phyloP scores from a whole-genome alignment of 2,113 vertebrate genomes.

The human (Homo sapiens) region GRCh38 chr15:85078001-85078500 shows the following conservation, averaged over 20 bases:
- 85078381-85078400: too few relatives aligned
- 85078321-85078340: too few relatives aligned
- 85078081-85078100: background rate
- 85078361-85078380: too few relatives aligned
- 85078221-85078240: background rate
- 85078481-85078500: too few relatives aligned
- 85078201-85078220: background rate
- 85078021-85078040: background rate
- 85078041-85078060: background rate
- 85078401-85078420: too few relatives aligned
- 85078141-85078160: background rate
- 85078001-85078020: background rate
- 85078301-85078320: too few relatives aligned
- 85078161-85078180: background rate
- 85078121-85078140: background rate
- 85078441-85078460: too few relatives aligned
- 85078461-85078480: too few relatives aligned
- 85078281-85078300: background rate
- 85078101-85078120: background rate
- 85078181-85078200: background rate
- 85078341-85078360: too few relatives aligned
- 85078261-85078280: background rate
- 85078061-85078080: background rate
- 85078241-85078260: background rate
- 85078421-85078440: too few relatives aligned